Base-by-base conservation (phyloP, 2,888 invertebrate genomes). In the Physocephala rufipes region DNA sequence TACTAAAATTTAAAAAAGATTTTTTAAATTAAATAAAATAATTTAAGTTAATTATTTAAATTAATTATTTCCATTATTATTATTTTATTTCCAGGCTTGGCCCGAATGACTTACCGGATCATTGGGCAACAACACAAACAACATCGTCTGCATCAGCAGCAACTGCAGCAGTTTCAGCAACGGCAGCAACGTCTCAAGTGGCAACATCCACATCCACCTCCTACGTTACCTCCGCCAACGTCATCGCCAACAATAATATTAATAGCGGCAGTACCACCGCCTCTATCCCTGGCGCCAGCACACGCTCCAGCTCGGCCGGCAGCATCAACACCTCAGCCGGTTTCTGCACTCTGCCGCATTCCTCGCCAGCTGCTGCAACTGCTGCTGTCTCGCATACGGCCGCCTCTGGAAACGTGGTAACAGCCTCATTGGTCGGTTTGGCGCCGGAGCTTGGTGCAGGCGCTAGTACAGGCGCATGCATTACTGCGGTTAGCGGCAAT, bases 91-190 rank as follows among this genome's bases (percentile, higher is more conserved):
- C 79, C 89, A 95, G 95, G 93, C 91, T 93, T 90, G 93, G 93
- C 90, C 93, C 94, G 90, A 92, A 93, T 93, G 94, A 94, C 89
- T 90, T 93, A 89, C 93, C 85, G 82, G 86, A 86, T 81, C 84
- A 82, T 82, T 86, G 86, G 86, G 82, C 78, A 78, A 78, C 78
- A 78, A 78, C 82, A 81, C 77, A 79, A 75, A 80, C 79, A 78
- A 75, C 82, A 53, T 71, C 74, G 63, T 26, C 36, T 71, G 64
- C 73, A 74, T 19, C 36, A 36, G 53, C 66, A 67, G 74, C 74
- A 51, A 69, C 73, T 26, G 61, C 66, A 65, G n/a, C 73, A 51
- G 49, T 59, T 53, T 43, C 72, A 69, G 47, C 68, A 66, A 47
- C 76, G 67, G 59, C 71, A 66, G 62, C 61, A 70, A 64, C 74